Evolutionary conservation across 1,140 invertebrate species (phyloP), one percentile per base, ranked within the genome.

Genomic region (Branchinecta lindahli): DNA sequence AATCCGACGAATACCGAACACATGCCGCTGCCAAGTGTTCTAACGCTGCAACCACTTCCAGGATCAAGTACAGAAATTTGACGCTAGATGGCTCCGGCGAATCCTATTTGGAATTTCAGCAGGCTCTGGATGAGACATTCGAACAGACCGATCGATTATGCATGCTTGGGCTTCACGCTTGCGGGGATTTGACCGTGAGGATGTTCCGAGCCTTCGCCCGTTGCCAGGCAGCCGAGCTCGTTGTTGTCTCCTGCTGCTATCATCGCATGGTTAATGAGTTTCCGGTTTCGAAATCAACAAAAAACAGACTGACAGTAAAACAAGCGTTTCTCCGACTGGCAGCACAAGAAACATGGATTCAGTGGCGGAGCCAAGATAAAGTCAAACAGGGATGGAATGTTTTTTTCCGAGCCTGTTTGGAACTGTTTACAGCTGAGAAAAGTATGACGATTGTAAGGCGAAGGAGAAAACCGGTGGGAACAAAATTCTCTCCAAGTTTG

Each of bases 171-270:
- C 80, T 94, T 44, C 91, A 94, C 78, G 86, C 90, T 8, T 94
- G 91, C 78, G 91, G 88, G 0, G 89, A 92, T 79, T 82, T 94
- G 44, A 87, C 87, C 69, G 81, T 89, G 10, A 83, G 84, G 33
- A 84, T 88, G 21, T 82, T 90, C 12, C 82, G 85, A 75, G 79
- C 91, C 73, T 93, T 90, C 80, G 73, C 84, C 15, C 79, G 83
- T 73, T 84, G 87, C 78, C 75, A 81, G 44, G 74, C 79, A 45
- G 85, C 85, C 7, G 80, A 80, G 68, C 78, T 82, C 20, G 82
- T 87, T 65, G 83, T 92, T 47, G 85, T 92, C 78, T 87, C 89
- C 8, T 94, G 91, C 75, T 94, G 91, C 74, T 94, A 94, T 75
- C 91, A 93, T 78, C 90, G 89, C 77, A 80, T 90, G 70, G 71